phyloP scores from a whole-genome alignment of 1,140 invertebrate species.

The Drosophila gunungcola region DNA sequence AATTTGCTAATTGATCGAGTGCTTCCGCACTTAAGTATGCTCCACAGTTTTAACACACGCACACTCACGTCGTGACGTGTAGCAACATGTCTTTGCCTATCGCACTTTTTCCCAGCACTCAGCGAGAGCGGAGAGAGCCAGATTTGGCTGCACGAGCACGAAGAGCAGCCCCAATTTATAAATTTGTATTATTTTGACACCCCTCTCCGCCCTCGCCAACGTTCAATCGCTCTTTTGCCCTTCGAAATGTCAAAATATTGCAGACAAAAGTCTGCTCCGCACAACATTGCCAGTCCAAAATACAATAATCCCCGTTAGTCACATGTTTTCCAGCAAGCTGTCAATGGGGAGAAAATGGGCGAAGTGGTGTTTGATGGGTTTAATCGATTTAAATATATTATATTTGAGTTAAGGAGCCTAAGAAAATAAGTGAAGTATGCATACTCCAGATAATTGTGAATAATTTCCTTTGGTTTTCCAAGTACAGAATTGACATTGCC shows the following conservation, averaged over 20 bases:
- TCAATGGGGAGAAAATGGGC: neutral
- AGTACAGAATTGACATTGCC: conserved; percentile 1
- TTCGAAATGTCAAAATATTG: conserved; percentile 82
- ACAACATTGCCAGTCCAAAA: conserved; percentile 51
- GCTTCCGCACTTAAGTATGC: conserved; percentile 64
- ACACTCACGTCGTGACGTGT: conserved; percentile 14
- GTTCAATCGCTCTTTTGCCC: conserved; percentile 64
- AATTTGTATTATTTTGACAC: conserved; percentile 69
- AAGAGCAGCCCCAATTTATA: conserved; percentile 50
- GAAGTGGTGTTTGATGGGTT: neutral
- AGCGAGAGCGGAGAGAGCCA: neutral
- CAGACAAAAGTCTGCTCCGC: conserved; percentile 54
- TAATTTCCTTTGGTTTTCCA: neutral
- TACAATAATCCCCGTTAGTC: conserved; percentile 37
- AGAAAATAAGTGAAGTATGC: neutral
- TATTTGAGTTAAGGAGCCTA: neutral
- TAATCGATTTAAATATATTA: neutral
- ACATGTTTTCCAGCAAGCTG: conserved; percentile 56
- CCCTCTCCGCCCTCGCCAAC: neutral
- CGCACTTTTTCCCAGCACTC: conserved; percentile 10
- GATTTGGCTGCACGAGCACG: neutral
- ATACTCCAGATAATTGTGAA: neutral
- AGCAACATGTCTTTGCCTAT: conserved; percentile 49
- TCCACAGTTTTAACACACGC: conserved; percentile 46
- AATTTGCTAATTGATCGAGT: conserved; percentile 67